These are phyloP conservation scores for Phenacoccus solenopsis DNA, from an alignment of 1,140 invertebrate species.

Conservation along the genomic window DNA sequence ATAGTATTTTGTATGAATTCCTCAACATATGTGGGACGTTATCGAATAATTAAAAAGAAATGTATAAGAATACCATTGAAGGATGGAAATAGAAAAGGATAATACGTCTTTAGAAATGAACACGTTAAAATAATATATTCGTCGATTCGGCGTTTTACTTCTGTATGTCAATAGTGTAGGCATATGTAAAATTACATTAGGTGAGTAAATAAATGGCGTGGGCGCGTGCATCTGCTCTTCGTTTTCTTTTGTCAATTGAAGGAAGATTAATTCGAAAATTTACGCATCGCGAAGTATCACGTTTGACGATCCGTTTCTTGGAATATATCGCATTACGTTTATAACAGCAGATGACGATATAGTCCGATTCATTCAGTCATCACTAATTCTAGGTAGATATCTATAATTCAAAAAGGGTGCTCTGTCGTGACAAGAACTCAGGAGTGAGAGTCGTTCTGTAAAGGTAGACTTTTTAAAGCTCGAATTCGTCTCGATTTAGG, in stretches of 20 bases:
- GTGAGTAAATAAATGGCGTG: neutral
- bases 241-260: conserved; percentile 2
- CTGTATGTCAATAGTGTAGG: neutral
- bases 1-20: no score
- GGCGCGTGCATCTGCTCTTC: neutral
- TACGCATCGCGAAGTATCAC: neutral
- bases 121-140: neutral
- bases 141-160: neutral
- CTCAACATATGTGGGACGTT: no score
- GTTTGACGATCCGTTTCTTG: neutral
- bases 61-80: no score
- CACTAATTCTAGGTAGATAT: neutral
- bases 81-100: no score
- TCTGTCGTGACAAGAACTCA: no score
- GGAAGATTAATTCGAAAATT: neutral
- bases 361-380: neutral
- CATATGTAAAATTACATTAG: neutral
- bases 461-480: neutral
- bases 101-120: neutral
- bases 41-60: no score
- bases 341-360: neutral
- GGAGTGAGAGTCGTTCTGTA: neutral
- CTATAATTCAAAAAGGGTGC: no score
- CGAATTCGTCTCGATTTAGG: neutral
- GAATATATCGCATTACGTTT: neutral